phyloP scores from a whole-genome alignment of 2,113 vertebrate genomes.

The Rhinogobius similis region DNA sequence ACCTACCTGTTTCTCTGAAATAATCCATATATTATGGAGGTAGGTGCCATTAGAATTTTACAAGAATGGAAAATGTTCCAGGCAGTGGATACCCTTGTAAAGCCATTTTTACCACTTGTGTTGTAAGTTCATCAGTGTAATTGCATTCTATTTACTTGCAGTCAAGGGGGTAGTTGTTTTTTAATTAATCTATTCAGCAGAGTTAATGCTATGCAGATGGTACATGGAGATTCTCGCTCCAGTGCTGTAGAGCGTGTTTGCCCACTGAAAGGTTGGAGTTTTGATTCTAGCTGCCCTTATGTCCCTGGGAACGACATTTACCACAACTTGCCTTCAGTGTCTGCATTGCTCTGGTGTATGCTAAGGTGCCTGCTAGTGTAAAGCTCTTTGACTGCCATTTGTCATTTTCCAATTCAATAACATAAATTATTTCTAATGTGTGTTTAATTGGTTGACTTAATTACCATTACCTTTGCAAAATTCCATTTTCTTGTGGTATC shows the following conservation, averaged over 20 bases:
- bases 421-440: neutral
- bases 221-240: no score
- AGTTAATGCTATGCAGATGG: no score
- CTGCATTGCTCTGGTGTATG: neutral
- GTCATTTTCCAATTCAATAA: neutral
- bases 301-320: neutral
- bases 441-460: neutral
- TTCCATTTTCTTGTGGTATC: conserved; percentile 98
- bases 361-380: no score
- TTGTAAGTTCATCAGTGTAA: no score
- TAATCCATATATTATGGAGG: neutral
- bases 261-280: neutral
- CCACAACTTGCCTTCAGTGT: neutral
- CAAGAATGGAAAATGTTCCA: no score
- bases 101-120: no score
- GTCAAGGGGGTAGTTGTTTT: no score
- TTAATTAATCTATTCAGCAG: no score
- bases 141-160: no score
- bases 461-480: conserved; percentile 90
- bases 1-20: neutral
- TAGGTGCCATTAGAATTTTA: neutral
- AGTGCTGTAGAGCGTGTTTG: neutral
- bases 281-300: neutral
- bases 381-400: neutral
- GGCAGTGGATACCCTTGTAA: no score